Evolutionary conservation across 2,888 invertebrate species (phyloP), one percentile per base, ranked within the genome.

Genomic region (Parasteatoda lunata): DNA sequence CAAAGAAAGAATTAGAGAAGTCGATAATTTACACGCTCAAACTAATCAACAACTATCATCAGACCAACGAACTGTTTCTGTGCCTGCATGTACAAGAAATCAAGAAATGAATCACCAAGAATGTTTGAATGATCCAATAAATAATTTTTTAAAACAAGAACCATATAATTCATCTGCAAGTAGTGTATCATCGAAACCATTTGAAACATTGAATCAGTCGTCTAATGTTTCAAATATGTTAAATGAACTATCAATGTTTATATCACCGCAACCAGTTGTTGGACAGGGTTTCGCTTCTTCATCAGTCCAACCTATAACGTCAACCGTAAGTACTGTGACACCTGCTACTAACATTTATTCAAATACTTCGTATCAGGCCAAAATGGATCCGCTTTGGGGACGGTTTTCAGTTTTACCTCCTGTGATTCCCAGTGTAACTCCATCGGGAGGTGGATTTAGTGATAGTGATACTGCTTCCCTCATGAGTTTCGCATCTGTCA

Each of bases 341-440:
- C 54, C 72, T 13, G 65, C 81, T 51, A n/a, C n/a, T 3, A 51
- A 64, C 68, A 64, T 68, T 7, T 68, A 15, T 49, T 51, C 71
- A 49, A 70, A 54, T 48, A 54, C 45, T 76, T 81, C 76, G 47
- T 77, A 87, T 48, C 81, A 81, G 11, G 30, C 68, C 3, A 88
- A 78, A 52, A 11, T 69, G 15, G 82, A 78, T 49, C 49, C 83
- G 7, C 13, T 77, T 5, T 87, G 77, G 77, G 83, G 87, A 69
- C 77, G 87, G 15, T 88, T 83, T 30, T 88, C 87, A n/a, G 87
- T 88, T 54, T 65, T 88, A 49, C 87, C 87, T 11, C 83, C 87
- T n/a, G 82, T 88, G n/a, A 71, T 77, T 70, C 71, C 78, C 11
- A 87, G 68, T 51, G 48, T 77, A 3, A 64, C 81, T 1, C 72